Evolutionary conservation across 2,797 vertebrate genomes (phyloP).

Genomic region (Galagoides demidoff): DNA sequence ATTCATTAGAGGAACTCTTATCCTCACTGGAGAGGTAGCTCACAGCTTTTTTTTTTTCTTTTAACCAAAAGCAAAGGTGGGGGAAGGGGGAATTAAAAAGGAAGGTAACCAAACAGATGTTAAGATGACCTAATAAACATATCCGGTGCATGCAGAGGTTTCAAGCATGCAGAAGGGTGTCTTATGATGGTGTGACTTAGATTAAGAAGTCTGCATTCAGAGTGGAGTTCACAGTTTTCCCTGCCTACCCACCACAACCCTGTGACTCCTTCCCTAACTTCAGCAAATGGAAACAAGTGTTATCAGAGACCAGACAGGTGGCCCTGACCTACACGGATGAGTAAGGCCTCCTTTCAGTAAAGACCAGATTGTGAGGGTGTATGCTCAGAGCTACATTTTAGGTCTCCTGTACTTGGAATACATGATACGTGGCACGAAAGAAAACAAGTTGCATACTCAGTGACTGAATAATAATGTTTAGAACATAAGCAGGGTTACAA

Average conservation of each 20-base stretch:
- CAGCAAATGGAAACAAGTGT: too few relatives aligned
- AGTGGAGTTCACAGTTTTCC: background rate
- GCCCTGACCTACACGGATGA: background rate
- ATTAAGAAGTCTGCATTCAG: background rate
- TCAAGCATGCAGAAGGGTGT: slow-evolving; percentile 1
- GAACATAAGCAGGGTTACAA: background rate
- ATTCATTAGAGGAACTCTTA: slow-evolving; percentile 86
- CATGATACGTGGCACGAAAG: fast-evolving
- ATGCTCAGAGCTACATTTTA: too few relatives aligned
- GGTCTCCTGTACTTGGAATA: background rate
- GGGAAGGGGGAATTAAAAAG: background rate
- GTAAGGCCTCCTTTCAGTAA: background rate
- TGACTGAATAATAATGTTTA: background rate
- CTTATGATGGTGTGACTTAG: background rate
- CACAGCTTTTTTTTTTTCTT: slow-evolving; percentile 78
- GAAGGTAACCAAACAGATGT: background rate
- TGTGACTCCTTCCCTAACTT: background rate
- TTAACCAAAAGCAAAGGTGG: slow-evolving; percentile 44
- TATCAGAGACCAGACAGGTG: background rate
- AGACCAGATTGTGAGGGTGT: fast-evolving
- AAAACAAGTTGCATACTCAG: background rate
- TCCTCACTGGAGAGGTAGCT: slow-evolving; percentile 84
- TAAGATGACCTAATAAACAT: fast-evolving
- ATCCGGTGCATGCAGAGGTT: background rate
- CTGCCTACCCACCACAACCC: background rate